These are phyloP conservation scores for Epinephelus malabaricus DNA, from an alignment of 2,797 vertebrate genomes.

Conservation along the genomic window DNA sequence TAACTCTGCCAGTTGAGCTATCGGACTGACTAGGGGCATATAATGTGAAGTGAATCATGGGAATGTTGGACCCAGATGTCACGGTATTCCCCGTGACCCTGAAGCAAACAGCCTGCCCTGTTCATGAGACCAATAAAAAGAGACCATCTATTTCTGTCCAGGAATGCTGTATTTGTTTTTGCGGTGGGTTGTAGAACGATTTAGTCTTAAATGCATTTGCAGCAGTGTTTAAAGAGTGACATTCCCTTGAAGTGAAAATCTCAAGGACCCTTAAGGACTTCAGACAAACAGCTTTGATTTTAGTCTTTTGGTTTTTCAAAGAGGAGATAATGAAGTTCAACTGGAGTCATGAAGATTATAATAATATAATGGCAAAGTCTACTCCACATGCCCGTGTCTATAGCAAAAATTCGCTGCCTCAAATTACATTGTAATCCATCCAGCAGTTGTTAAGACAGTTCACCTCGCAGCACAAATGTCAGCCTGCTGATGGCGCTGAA, in stretches of 20 bases:
- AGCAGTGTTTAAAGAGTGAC: conserved; percentile 30
- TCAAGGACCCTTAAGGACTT: background rate
- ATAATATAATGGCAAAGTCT: too few relatives aligned
- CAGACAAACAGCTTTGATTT: conserved; percentile 10
- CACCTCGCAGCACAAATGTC: conserved; percentile 7
- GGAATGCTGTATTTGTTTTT: conserved; percentile 74
- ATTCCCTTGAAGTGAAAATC: conserved; percentile 35
- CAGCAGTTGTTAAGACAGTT: conserved; percentile 22
- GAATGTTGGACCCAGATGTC: conserved; percentile 68
- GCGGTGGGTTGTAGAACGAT: conserved; percentile 16
- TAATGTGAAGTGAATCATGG: conserved; percentile 65
- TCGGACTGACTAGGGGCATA: conserved; percentile 16
- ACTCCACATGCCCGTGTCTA: background rate
- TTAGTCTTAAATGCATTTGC: conserved; percentile 23
- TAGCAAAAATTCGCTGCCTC: conserved; percentile 2
- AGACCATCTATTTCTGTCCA: conserved; percentile 68
- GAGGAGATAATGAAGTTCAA: background rate
- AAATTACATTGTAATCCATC: conserved; percentile 8
- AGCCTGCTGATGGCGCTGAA: background rate
- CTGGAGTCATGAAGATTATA: background rate
- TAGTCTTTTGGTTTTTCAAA: conserved; percentile 9
- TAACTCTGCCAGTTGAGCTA: conserved; percentile 28
- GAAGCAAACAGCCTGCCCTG: conserved; percentile 49
- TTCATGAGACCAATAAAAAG: conserved; percentile 55
- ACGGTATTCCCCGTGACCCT: conserved; percentile 66